Evolutionary conservation across 2,797 vertebrate genomes (phyloP), one percentile per base, ranked within the genome.

Genomic region (Microctenopoma lineatum): DNA sequence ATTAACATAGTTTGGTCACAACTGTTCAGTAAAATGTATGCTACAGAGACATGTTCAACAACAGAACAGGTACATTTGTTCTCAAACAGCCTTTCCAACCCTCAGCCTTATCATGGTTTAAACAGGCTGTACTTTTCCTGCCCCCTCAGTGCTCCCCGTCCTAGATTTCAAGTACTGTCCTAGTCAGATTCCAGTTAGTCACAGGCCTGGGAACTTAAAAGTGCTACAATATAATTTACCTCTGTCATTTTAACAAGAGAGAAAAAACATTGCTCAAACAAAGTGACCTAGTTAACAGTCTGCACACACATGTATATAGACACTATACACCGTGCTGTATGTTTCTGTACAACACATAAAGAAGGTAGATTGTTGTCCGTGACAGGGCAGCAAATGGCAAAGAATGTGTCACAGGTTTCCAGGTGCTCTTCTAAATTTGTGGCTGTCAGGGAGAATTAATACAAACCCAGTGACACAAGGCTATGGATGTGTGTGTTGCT

Each of bases 161-260:
- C 4, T 16, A 12, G 15, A 47, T 39, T 75, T 54, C 41, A 51
- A 29, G 54, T 26, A 15, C 8, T 21, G 5, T 38, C 15, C 45
- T 21, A 32, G 41, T 70, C 47, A 38, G 45, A 84, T 66, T 73
- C 75, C 72, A 52, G 26, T 10, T 15, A 56, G 39, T 61, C 55
- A 52, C 34, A 72, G 7, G n/a, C 44, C 63, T 48, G 29, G 34
- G 64, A 61, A 71, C 18, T 32, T 4, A 44, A 39, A 45, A 27
- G 44, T 3, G 0, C 18, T 27, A 7, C 15, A 56, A 55, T 15
- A 21, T 21, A 21, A 21, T 21, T 21, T 21, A 21, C 34, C 12
- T 44, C 12, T 8, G 18, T 58, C 21, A 25, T 21, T 21, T 36
- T 47, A 9, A 62, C n/a, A n/a, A 38, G 62, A 66, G 53, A 21